phyloP scores from a whole-genome alignment of 1,140 invertebrate species.

The Anagrus nilaparvatae region DNA sequence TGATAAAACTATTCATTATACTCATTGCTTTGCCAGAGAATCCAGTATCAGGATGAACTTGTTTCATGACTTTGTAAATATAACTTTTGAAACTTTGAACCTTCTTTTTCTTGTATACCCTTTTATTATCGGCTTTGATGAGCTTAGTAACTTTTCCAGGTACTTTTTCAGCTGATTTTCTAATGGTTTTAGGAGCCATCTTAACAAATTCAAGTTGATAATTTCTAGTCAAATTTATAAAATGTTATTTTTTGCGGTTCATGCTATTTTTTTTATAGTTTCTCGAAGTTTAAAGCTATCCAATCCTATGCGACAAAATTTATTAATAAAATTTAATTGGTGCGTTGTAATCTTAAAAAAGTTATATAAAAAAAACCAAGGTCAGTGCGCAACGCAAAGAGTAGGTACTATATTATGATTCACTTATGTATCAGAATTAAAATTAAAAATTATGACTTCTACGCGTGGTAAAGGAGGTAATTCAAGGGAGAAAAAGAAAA shows the following conservation, averaged over 20 bases:
- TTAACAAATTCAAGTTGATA: too few relatives aligned
- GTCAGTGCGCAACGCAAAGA: too few relatives aligned
- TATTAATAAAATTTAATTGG: too few relatives aligned
- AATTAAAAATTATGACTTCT: constrained; percentile 36
- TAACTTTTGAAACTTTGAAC: too few relatives aligned
- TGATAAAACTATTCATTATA: constrained; percentile 53
- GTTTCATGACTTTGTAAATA: constrained; percentile 54
- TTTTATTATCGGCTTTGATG: constrained; percentile 45
- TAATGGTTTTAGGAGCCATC: constrained; percentile 42
- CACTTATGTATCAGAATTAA: background rate
- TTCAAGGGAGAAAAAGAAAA: too few relatives aligned
- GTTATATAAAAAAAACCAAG: background rate
- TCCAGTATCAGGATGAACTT: constrained; percentile 53
- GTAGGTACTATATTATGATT: too few relatives aligned
- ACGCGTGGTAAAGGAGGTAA: constrained; percentile 51
- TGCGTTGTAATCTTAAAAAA: background rate
- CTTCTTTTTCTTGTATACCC: too few relatives aligned
- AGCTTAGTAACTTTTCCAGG: too few relatives aligned
- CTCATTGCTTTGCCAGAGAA: too few relatives aligned
- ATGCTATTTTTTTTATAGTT: background rate
- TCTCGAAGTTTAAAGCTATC: background rate
- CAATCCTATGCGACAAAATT: too few relatives aligned
- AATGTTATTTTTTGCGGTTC: too few relatives aligned
- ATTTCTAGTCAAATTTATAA: background rate
- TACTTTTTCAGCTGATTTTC: too few relatives aligned